A percentile compares a stretch with the other conserved stretches of the same genome.
phyloP scores from a whole-genome alignment of 2,888 invertebrate genomes.

The Cryptocheilus praepositus region DNA sequence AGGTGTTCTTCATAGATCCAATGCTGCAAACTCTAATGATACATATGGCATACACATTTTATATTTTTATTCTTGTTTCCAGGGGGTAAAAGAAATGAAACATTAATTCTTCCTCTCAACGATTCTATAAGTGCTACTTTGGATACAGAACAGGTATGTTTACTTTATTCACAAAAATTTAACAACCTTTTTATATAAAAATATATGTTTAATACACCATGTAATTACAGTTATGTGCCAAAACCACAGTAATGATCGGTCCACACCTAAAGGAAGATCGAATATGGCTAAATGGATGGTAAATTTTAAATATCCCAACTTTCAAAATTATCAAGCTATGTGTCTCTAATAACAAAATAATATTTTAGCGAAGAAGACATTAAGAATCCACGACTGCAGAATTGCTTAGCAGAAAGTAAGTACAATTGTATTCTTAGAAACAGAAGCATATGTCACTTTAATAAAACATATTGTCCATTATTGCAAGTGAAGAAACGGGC shows the following conservation, averaged over 20 bases:
- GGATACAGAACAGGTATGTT: slow-evolving; percentile 83
- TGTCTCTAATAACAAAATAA: background rate
- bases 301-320: slow-evolving; percentile 48
- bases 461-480: slow-evolving; percentile 37
- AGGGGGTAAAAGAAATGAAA: slow-evolving; percentile 98
- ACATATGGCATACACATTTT: slow-evolving; percentile 1
- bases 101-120: slow-evolving; percentile 94
- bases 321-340: background rate
- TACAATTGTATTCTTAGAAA: slow-evolving; percentile 32
- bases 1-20: background rate
- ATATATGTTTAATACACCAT: slow-evolving; percentile 1
- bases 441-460: background rate
- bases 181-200: background rate
- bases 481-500: slow-evolving; percentile 76
- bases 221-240: slow-evolving; percentile 85
- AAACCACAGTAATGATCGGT: slow-evolving; percentile 89
- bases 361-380: slow-evolving; percentile 82
- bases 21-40: background rate
- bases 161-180: background rate
- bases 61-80: slow-evolving; percentile 53
- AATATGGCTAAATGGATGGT: slow-evolving; percentile 93
- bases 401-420: slow-evolving; percentile 85
- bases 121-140: slow-evolving; percentile 97
- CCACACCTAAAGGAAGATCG: slow-evolving; percentile 83
- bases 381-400: slow-evolving; percentile 83